A percentile compares a stretch with the other conserved stretches of the same genome.
Evolutionary conservation across 2,113 vertebrate genomes (phyloP).

Genomic region (Madoqua kirkii): DNA sequence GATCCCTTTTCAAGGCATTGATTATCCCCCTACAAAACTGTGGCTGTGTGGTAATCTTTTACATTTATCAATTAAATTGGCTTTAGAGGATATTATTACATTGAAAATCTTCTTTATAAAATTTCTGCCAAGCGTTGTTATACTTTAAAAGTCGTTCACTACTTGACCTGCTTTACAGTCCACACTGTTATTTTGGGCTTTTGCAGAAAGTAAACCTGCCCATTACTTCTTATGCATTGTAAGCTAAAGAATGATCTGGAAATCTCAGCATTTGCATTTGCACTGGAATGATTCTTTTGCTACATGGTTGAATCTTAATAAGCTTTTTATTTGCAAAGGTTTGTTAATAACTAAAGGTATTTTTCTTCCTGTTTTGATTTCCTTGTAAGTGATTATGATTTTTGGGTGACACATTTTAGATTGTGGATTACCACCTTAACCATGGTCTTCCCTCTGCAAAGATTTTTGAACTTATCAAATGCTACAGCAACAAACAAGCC

Average conservation of each 20-base stretch:
- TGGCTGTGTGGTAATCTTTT: neutral
- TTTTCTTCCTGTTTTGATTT: neutral
- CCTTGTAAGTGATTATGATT: neutral
- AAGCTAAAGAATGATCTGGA: neutral
- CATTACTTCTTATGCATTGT: neutral
- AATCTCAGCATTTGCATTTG: neutral
- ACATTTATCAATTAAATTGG: neutral
- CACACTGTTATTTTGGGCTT: neutral
- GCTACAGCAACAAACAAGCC: neutral
- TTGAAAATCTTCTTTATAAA: neutral
- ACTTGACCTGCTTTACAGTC: neutral
- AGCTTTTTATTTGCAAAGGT: neutral
- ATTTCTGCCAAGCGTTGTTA: neutral
- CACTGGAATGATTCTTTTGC: neutral
- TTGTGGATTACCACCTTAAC: neutral
- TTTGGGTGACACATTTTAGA: neutral
- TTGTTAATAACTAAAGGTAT: neutral
- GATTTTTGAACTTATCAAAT: neutral
- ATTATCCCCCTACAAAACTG: neutral
- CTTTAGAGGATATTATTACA: neutral
- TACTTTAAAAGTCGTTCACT: neutral
- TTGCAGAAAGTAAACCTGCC: neutral
- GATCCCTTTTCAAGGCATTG: neutral
- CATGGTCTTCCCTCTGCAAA: neutral
- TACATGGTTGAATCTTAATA: neutral